phyloP scores from a whole-genome alignment of 2,888 invertebrate species.

The Thumatha senex region DNA sequence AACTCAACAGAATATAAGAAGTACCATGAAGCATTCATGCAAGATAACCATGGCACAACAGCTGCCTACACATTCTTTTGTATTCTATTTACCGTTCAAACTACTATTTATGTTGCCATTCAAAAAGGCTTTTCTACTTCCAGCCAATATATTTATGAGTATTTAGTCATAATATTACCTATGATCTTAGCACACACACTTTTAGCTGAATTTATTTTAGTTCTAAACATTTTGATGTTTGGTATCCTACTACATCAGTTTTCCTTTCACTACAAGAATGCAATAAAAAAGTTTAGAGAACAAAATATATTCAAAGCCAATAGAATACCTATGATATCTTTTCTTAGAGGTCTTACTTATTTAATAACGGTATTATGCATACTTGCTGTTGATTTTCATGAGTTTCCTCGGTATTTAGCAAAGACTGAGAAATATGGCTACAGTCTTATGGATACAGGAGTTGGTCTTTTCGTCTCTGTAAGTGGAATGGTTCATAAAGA shows the following conservation, averaged over 20 bases:
- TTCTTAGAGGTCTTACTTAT: conserved; percentile 87
- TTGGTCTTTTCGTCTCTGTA: conserved; percentile 92
- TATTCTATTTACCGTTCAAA: conserved; percentile 68
- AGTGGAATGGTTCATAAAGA: conserved; percentile 89
- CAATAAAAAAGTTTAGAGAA: conserved; percentile 27
- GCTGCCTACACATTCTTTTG: conserved; percentile 75
- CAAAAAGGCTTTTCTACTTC: conserved; percentile 27
- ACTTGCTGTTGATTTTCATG: conserved; percentile 95
- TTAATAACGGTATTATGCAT: conserved; percentile 92
- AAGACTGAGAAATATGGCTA: conserved; percentile 95
- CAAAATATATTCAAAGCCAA: conserved; percentile 42
- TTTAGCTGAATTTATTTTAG: conserved; percentile 57
- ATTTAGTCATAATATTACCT: conserved; percentile 80
- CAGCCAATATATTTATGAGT: conserved; percentile 77
- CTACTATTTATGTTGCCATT: conserved; percentile 53
- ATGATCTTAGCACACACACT: conserved; percentile 83
- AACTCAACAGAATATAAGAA: conserved; percentile 67
- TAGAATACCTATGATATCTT: conserved; percentile 81
- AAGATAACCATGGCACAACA: conserved; percentile 80
- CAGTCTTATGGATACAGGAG: conserved; percentile 97
- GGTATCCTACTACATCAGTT: conserved; percentile 45
- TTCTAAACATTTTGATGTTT: conserved; percentile 54
- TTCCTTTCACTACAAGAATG: conserved; percentile 21
- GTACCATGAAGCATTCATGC: conserved; percentile 80
- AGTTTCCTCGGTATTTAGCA: conserved; percentile 92